Evolutionary conservation across 2,888 invertebrate species (phyloP), one percentile per base, ranked within the genome.

Genomic region (Plagiodera versicolora): DNA sequence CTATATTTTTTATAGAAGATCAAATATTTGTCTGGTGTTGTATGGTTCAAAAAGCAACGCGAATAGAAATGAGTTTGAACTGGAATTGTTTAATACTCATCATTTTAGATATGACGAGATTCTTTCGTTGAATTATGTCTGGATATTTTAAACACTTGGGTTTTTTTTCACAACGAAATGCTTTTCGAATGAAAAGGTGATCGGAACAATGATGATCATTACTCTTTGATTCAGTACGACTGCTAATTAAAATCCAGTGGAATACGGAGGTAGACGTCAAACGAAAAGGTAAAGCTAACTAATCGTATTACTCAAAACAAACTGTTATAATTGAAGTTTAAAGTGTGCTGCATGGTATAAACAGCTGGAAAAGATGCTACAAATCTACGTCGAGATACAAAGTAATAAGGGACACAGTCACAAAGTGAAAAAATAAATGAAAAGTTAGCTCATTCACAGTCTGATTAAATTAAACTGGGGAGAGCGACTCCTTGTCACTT

Each of bases 341-440:
- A 71, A 70, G 69, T 69, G 64, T 61, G 66, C 61, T 58, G 60
- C 51, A 60, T 52, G 60, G 32, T 60, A 35, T 53, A 70, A 72
- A 69, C 70, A 65, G 67, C 66, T 71, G 69, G 70, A 71, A 71
- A 68, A 69, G 70, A 68, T 67, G 67, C 62, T 66, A 65, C 66
- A 70, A 68, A 70, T 69, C 70, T 60, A 64, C 60, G 68, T 53
- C 58, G 66, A 67, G 65, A 70, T 63, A 64, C 64, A 58, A 66
- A 67, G 70, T 64, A 71, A 71, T 72, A 70, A 71, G 70, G 66
- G 66, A 68, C 69, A 72, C 69, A 72, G 71, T 70, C 72, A 67
- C 72, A 71, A 74, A 74, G 74, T 73, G 74, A 73, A 73, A 75
- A 74, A 75, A 74, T 74, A 75, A 75, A 75, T 73, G 74, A 74